Percentiles rank a stretch among this genome's conserved stretches.
Conservation (phyloP, 2,888 invertebrate species). For the Drosophila fungiperda region DNA sequence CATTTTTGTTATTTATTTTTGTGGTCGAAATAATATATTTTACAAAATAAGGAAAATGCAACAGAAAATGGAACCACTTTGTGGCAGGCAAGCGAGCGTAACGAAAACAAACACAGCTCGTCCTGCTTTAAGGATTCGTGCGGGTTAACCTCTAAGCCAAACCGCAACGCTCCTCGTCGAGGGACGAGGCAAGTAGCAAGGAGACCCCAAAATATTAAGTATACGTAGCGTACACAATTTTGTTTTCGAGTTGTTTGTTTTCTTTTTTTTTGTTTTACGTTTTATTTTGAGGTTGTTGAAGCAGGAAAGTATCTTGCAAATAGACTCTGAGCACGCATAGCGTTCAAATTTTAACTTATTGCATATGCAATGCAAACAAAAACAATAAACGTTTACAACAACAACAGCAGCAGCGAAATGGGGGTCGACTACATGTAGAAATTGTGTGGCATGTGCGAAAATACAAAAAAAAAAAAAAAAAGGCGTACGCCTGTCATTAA, state of each 20-base stretch:
- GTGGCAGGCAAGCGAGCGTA: constrained; percentile 63
- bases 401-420: constrained; percentile 17
- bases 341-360: constrained; percentile 53
- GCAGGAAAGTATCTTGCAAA: constrained; percentile 73
- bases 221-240: constrained; percentile 60
- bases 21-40: constrained; percentile 47
- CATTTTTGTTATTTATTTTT: constrained; percentile 20
- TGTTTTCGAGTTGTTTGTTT: constrained; percentile 21
- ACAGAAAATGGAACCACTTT: constrained; percentile 57
- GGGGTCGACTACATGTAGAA: constrained; percentile 51
- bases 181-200: constrained; percentile 28
- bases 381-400: constrained; percentile 32
- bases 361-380: constrained; percentile 35
- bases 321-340: constrained; percentile 74
- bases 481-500: constrained; percentile 77
- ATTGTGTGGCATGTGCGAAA: constrained; percentile 74
- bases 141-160: constrained; percentile 9
- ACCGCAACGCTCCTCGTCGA: background rate
- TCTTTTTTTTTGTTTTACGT: constrained; percentile 14
- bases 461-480: constrained; percentile 34
- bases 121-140: constrained; percentile 46
- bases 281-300: constrained; percentile 38
- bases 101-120: constrained; percentile 59
- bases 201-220: constrained; percentile 53
- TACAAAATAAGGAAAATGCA: constrained; percentile 50